A percentile compares a stretch with the other conserved stretches of the same genome.
These are phyloP conservation scores for Ictalurus furcatus DNA, from an alignment of 2,113 vertebrate genomes.

Conservation along the genomic window DNA sequence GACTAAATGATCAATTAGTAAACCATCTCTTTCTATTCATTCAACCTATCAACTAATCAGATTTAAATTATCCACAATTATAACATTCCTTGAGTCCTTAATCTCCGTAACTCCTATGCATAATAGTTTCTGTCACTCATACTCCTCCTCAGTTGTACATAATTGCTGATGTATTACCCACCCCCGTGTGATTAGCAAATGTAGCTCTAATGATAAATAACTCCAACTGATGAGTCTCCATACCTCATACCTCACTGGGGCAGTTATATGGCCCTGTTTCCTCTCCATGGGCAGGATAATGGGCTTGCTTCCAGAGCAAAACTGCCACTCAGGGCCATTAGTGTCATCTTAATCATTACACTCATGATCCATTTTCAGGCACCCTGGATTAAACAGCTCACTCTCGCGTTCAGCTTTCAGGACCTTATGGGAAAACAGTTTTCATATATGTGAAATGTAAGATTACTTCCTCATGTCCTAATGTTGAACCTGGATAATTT, in stretches of 20 bases:
- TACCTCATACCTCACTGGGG: constrained; percentile 43
- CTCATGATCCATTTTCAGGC: constrained; percentile 65
- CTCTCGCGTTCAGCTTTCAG: background rate
- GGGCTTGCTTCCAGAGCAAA: constrained; percentile 64
- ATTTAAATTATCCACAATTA: background rate
- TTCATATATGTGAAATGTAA: background rate
- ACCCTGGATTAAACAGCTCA: constrained; percentile 18
- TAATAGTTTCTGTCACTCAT: background rate
- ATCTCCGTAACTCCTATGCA: background rate
- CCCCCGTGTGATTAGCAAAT: constrained; percentile 34
- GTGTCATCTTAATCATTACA: constrained; percentile 68
- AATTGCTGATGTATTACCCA: constrained; percentile 27
- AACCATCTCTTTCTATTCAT: background rate
- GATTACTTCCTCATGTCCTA: background rate
- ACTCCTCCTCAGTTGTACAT: constrained; percentile 15
- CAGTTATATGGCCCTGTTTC: constrained; percentile 49
- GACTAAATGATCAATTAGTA: background rate
- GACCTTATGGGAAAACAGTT: background rate
- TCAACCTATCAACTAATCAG: background rate
- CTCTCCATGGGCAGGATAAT: constrained; percentile 70
- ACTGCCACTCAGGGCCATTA: constrained; percentile 73
- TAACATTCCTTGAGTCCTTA: constrained; percentile 6
- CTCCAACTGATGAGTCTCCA: constrained; percentile 37
- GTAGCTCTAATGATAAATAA: constrained; percentile 46
- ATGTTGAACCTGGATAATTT: background rate